Evolutionary conservation across 1,140 invertebrate genomes (phyloP), one percentile per base, ranked within the genome.

Genomic region (Argopecten irradians): DNA sequence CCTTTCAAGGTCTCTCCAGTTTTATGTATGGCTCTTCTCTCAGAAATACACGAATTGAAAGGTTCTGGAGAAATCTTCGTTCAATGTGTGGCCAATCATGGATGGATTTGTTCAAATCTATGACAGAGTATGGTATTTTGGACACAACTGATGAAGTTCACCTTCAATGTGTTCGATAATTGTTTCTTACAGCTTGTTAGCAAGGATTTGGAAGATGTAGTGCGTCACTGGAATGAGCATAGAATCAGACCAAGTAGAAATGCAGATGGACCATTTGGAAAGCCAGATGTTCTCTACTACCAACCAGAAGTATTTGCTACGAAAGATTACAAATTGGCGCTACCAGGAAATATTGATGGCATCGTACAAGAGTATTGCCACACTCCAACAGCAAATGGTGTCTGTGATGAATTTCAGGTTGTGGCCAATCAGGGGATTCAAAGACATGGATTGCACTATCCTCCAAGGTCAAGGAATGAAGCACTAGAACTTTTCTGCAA

Each of bases 211-310:
- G 9, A 36, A n/a, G 13, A 19, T 14, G 39, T 82, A 16, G 11
- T 71, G 1, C 83, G 34, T 8, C 84, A 89, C 7, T 89, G 88
- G 88, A 89, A 89, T 55, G 36, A 39, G n/a, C 84, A 86, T 89
- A 9, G 55, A 0, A 83, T 86, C 22, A 71, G 84, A 86, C 13
- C 8, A 1, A 88, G 33, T 34, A 46, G n/a, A 41, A 85, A 46
- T 71, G 22, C 46, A 22, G 13, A 35, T 14, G 34, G 16, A 3
- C 46, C 87, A 19, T 82, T 22, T 43, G 87, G 84, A 19, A 88
- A 88, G n/a, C 87, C 87, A 22, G 46, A 85, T 85, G 84, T 88
- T 28, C n/a, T 88, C 0, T 88, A 85, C n/a, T 88, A 82, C 82
- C 87, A 88, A 32, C 83, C 83, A 11, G 84, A 85, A n/a, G 9